phyloP scores from a whole-genome alignment of 2,797 vertebrate genomes.

The Crax fasciolata region DNA sequence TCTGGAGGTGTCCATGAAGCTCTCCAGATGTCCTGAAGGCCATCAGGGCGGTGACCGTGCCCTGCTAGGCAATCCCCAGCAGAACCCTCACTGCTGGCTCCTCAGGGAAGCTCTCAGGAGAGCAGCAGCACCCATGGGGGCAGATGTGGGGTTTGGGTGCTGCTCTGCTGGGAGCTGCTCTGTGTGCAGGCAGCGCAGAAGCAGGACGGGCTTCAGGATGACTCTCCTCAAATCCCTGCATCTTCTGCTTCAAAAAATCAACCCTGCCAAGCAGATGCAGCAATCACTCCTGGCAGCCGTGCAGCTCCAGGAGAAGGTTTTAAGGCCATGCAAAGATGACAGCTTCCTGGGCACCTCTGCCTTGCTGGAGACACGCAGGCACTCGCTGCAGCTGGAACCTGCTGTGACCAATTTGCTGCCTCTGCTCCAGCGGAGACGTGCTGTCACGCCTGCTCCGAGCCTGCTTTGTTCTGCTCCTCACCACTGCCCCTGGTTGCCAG shows the following conservation, averaged over 20 bases:
- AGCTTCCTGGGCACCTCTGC: not conserved
- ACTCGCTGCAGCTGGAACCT: not conserved
- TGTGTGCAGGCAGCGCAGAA: not conserved
- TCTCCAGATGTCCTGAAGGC: not conserved
- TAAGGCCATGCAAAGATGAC: not conserved
- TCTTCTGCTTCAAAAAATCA: not conserved
- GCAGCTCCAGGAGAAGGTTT: not conserved
- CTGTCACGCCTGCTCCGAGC: not conserved
- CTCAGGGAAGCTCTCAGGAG: not conserved
- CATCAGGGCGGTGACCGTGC: accelerated
- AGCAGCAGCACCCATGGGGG: accelerated
- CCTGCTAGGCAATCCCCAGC: not conserved
- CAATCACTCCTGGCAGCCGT: not conserved
- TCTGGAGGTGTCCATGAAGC: not conserved
- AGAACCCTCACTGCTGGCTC: not conserved
- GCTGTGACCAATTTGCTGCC: not conserved
- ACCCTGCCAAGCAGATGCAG: not conserved
- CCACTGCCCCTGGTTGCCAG: not conserved
- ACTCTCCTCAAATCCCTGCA: not conserved
- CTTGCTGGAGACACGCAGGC: not conserved
- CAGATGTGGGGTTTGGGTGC: not conserved
- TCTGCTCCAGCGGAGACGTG: not conserved
- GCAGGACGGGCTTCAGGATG: accelerated
- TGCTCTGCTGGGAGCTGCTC: not conserved
- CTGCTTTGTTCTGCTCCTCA: not conserved